phyloP scores from a whole-genome alignment of 2,113 vertebrate genomes.

The Megaceryle torquata region DNA sequence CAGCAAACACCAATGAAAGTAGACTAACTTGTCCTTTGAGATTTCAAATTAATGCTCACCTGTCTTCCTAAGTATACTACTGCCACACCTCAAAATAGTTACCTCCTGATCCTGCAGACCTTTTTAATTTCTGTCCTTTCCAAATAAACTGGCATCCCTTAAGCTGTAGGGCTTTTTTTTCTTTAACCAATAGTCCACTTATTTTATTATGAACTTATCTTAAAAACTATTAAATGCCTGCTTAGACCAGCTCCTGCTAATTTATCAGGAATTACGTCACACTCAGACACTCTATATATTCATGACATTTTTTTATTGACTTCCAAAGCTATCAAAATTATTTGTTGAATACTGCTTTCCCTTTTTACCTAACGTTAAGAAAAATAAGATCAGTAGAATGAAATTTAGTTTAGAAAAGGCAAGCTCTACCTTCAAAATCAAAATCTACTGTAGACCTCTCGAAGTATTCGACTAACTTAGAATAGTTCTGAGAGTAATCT shows the following conservation, averaged over 20 bases:
- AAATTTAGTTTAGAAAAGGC: not conserved
- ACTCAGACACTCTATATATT: not conserved
- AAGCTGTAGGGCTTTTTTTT: not conserved
- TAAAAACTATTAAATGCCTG: not conserved
- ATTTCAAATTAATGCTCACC: not conserved
- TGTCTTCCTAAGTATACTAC: not conserved
- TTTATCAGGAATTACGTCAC: not conserved
- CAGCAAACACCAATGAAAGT: not conserved
- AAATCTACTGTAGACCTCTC: not conserved
- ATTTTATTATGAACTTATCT: not conserved
- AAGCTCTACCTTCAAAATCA: not conserved
- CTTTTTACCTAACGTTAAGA: not conserved
- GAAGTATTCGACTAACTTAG: not conserved
- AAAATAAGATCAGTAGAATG: not conserved
- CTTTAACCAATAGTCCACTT: not conserved
- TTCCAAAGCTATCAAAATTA: not conserved
- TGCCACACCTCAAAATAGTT: not conserved
- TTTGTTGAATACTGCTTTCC: not conserved
- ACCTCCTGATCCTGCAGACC: not conserved
- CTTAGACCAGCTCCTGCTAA: not conserved
- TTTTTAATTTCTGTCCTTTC: not conserved
- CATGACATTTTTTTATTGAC: not conserved
- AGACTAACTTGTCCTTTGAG: conserved; percentile 38
- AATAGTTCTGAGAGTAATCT: not conserved
- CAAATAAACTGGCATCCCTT: not conserved